Evolutionary conservation across 2,113 vertebrate species (phyloP), one percentile per base, ranked within the genome.

Genomic region (Nothoprocta perdicaria): DNA sequence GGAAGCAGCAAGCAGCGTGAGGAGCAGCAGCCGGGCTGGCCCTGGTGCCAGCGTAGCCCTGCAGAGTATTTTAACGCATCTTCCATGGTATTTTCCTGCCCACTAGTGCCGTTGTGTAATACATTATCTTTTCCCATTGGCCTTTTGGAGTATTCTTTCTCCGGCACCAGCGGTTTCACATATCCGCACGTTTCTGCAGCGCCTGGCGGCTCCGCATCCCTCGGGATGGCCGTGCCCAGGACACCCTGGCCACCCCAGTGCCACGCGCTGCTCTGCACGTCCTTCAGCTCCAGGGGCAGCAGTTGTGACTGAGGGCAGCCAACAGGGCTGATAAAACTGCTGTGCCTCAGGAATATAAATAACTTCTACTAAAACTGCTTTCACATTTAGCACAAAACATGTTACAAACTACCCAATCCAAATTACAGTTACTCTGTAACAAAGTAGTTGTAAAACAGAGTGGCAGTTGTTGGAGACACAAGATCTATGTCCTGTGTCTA

Each of bases 81-180:
- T 78, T 63, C 9, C 3, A 1, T 26, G 41, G 4, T 63, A 38
- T 67, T 67, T 80, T 96, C 92, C 89, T 96, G 91, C 48, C 95
- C 68, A 53, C 96, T 65, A 33, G 77, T 80, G 71, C 74, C 89
- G 58, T 90, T 89, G 50, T 72, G 10, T 10, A 88, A 22, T 31
- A 60, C 55, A 76, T 81, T 90, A 92, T 92, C 73, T 90, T 96
- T 78, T 88, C 58, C 79, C 58, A 31, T 89, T 94, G 35, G 74
- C 14, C 18, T 74, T 74, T 57, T 35, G 46, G 26, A 53, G 6
- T 23, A 19, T 65, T 66, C 29, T 67, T 84, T 94, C 1, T 68
- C 45, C 55, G 38, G 6, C 41, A 62, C 13, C 52, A n/a, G 29
- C 61, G 41, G 48, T n/a, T 69, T 61, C 16, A 9, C 19, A 10